phyloP scores from a whole-genome alignment of 2,888 invertebrate species.

The Tenthredo mesomela region DNA sequence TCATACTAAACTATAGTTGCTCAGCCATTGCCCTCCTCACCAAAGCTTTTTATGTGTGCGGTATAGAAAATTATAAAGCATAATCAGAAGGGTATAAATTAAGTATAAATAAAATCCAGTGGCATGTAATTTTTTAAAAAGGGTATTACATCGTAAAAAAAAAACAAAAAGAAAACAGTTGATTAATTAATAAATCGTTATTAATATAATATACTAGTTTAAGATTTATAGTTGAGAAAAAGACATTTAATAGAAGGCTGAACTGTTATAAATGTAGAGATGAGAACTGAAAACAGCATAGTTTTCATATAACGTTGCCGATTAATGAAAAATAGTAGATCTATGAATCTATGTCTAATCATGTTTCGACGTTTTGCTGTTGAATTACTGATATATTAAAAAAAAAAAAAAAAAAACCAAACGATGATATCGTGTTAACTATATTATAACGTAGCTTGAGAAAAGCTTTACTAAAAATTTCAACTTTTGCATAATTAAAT shows the following conservation, averaged over 20 bases:
- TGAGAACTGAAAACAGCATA: constrained; percentile 2
- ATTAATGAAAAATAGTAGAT: not conserved
- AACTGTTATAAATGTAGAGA: constrained; percentile 20
- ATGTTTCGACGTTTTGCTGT: not conserved
- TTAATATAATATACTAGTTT: not conserved
- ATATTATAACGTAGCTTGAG: not conserved
- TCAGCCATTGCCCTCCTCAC: not conserved
- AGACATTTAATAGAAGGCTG: constrained; percentile 30
- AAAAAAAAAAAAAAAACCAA: not conserved
- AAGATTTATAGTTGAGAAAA: constrained; percentile 20
- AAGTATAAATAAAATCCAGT: not conserved
- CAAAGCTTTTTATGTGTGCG: not conserved
- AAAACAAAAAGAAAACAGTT: no score
- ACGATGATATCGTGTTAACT: not conserved
- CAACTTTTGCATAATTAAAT: not conserved
- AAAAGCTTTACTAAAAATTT: constrained; percentile 2
- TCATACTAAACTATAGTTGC: not conserved
- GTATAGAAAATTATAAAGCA: constrained; percentile 2
- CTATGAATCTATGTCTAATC: constrained; percentile 21
- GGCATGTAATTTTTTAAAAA: constrained; percentile 36
- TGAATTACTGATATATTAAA: not conserved
- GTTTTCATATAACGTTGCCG: constrained; percentile 1
- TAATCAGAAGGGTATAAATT: constrained; percentile 32
- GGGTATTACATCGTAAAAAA: not conserved
- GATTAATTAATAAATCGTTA: constrained; percentile 23